phyloP scores from a whole-genome alignment of 2,888 invertebrate species.

The Bhutanitis thaidina region DNA sequence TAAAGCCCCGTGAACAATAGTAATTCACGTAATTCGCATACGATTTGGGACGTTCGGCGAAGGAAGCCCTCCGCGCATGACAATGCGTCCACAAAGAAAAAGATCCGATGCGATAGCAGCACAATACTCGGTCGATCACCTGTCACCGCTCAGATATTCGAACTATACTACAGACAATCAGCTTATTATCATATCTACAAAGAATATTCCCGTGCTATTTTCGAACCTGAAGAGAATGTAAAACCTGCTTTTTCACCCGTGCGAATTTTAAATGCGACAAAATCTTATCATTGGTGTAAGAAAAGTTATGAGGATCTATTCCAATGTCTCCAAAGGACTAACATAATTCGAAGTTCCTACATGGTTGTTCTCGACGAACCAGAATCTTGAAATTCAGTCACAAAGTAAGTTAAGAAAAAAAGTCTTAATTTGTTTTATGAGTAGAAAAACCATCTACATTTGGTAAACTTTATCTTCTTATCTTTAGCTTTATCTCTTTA shows the following conservation, averaged over 20 bases:
- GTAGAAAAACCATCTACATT: too few species aligned
- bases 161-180: slow-evolving; percentile 23
- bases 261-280: not conserved
- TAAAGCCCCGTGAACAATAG: slow-evolving; percentile 43
- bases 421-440: too few species aligned
- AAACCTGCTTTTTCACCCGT: not conserved
- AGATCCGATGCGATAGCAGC: slow-evolving; percentile 71
- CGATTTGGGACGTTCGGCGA: slow-evolving; percentile 68
- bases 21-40: slow-evolving; percentile 57
- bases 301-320: too few species aligned
- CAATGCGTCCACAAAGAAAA: slow-evolving; percentile 63
- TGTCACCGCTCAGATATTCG: slow-evolving; percentile 31
- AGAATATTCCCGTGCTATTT: slow-evolving; percentile 17
- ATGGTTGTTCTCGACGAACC: too few species aligned
- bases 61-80: slow-evolving; percentile 53
- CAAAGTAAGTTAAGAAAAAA: too few species aligned
- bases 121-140: slow-evolving; percentile 72
- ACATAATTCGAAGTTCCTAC: too few species aligned
- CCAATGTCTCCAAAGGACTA: too few species aligned
- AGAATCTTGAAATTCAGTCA: too few species aligned
- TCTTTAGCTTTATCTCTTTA: too few species aligned
- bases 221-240: slow-evolving; percentile 1
- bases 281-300: too few species aligned
- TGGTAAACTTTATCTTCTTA: too few species aligned
- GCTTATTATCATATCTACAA: slow-evolving; percentile 19